Base-by-base conservation (phyloP, 2,797 vertebrate species). In the Schizopygopsis malacanthus region DNA sequence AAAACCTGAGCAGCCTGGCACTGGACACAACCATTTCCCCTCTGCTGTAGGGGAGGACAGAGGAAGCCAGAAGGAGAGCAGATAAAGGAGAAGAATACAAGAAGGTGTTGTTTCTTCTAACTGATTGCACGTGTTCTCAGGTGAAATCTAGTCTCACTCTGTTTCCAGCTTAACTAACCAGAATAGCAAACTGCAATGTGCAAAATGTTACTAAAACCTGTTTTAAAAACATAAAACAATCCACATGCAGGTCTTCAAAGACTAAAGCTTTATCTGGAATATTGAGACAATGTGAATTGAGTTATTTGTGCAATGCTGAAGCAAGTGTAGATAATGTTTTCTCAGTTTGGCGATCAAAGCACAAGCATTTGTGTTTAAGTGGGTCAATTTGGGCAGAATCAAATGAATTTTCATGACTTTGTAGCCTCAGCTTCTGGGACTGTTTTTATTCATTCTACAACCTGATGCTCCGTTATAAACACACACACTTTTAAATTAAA, bases 21-120 rank as follows among this genome's bases (percentile, higher is more conserved):
- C 61, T 86, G 43, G 73, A 77, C 54, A 33, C 85, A 39, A 59
- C 67, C 43, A 79, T 78, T 75, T n/a, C 25, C 61, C 50, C 16
- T 77, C 20, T 39, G 61, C 28, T 71, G 15, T 56, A 76, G 54
- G 12, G 50, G 52, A 73, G 69, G 79, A 82, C 18, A 85, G 65
- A n/a, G 54, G 3, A 61, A 79, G 18, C 37, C 33, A 69, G 56
- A 25, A 69, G 52, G 82, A 84, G 72, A 83, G 75, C 73, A 52
- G 20, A 67, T 78, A 50, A 78, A n/a, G 12, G 12, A 8, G 52
- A n/a, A n/a, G 11, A 78, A 78, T 75, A 85, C 50, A 65, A 33
- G 50, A 75, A 85, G 56, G n/a, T 83, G 71, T 63, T 28, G 7
- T 43, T 82, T 80, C 85, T 84, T 85, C 54, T 78, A 85, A 89